Conservation (phyloP, 2,797 vertebrate species). For the Cryptoprocta ferox region DNA sequence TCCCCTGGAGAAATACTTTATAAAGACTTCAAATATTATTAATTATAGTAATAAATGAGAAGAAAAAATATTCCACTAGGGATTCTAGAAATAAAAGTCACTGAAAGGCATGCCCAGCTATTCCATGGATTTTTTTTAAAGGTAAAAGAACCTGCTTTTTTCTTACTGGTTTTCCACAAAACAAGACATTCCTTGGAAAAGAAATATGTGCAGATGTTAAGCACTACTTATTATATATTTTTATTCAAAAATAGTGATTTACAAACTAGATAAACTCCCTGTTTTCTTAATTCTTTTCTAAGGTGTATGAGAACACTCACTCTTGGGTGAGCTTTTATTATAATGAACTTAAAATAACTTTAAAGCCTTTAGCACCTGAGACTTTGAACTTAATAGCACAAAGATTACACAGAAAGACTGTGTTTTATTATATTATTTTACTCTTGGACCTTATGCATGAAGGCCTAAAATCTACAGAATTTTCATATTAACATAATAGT, state of each 20-base stretch:
- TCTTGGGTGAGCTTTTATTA: background rate
- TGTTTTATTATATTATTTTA: background rate
- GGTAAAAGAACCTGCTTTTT: background rate
- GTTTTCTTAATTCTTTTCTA: background rate
- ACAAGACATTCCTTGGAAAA: background rate
- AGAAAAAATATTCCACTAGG: slow-evolving; percentile 39
- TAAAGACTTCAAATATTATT: slow-evolving; percentile 68
- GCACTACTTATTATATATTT: background rate
- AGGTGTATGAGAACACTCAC: background rate
- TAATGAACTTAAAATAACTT: background rate
- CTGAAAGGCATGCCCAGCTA: background rate
- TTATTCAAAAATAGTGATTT: background rate
- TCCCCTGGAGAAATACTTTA: slow-evolving; percentile 36
- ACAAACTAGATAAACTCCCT: background rate
- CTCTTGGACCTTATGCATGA: background rate
- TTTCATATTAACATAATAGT: slow-evolving; percentile 22
- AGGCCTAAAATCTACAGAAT: background rate
- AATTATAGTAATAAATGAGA: slow-evolving; percentile 68
- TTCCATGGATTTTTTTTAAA: background rate
- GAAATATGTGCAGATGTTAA: background rate
- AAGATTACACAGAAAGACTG: background rate
- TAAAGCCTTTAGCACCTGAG: background rate
- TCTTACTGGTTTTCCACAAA: background rate
- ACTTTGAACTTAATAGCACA: slow-evolving; percentile 50
- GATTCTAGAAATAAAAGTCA: slow-evolving; percentile 31